Conservation (phyloP, 2,797 vertebrate genomes). For the Alauda arvensis region DNA sequence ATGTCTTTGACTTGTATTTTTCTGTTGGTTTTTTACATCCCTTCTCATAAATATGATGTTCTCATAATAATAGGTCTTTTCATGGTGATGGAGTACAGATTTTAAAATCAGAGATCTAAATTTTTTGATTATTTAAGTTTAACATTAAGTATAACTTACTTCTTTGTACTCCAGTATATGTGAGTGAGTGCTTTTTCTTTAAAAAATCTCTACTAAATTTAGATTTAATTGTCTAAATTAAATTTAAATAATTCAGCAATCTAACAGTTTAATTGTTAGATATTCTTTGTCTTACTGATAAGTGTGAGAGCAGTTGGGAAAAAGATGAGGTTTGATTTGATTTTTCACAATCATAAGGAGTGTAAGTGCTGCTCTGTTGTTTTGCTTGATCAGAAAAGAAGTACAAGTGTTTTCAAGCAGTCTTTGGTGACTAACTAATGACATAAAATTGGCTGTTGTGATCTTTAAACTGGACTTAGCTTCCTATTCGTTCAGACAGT, state of each 20-base stretch:
- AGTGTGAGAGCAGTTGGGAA: not conserved
- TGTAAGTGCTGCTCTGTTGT: not conserved
- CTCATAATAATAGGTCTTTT: not conserved
- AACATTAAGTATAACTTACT: not conserved
- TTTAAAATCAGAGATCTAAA: not conserved
- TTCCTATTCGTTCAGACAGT: not conserved
- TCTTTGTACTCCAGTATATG: not conserved
- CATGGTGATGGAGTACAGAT: not conserved
- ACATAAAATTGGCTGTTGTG: not conserved
- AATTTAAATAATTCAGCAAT: no score
- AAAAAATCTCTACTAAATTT: not conserved
- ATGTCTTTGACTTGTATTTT: not conserved
- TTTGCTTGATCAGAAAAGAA: not conserved
- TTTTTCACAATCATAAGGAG: not conserved
- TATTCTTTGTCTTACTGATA: not conserved
- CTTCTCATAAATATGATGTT: not conserved
- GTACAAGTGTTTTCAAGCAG: not conserved
- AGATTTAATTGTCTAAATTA: no score
- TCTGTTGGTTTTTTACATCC: not conserved
- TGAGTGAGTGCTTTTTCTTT: not conserved
- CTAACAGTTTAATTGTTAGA: no score
- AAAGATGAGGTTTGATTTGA: not conserved
- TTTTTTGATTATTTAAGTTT: not conserved
- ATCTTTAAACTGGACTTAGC: not conserved
- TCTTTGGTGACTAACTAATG: not conserved